Evolutionary conservation across 2,888 invertebrate genomes (phyloP), one percentile per base, ranked within the genome.

Genomic region (Xestia sexstrigata): DNA sequence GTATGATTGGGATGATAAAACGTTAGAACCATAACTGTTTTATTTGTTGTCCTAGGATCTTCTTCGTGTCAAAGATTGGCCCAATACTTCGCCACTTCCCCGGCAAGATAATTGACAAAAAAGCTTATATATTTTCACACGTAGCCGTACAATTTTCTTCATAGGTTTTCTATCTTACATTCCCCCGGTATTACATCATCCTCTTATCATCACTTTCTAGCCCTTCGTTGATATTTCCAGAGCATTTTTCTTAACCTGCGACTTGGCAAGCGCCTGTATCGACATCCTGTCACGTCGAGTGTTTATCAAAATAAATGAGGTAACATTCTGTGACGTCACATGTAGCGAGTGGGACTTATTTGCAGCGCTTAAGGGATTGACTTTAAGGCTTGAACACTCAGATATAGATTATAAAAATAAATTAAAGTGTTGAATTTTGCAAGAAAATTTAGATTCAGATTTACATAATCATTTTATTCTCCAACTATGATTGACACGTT

Each of bases 241-340:
- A 75, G 63, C 70, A 87, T 81, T 83, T 84, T 85, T 82, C 86
- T 77, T 66, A 79, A 79, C 75, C 76, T 76, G 77, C 42, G 80
- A 84, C 86, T 85, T 84, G 80, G 82, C 86, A 87, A 85, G 84
- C 83, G 82, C 76, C 69, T 85, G 85, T 91, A 91, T 92, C 90
- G 92, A 90, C 91, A 89, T 89, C 78, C 89, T 89, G 90, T 91
- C 92, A 88, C 84, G 78, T 86, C 76, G 79, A 84, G 82, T 88
- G 88, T 89, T 90, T 90, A 89, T 87, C 89, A 90, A 89, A 91
- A 90, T 90, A 91, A 88, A 87, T 88, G 84, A 85, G 74, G 79
- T 82, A 77, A 82, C 79, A 83, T 63, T 65, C 60, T 42, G 68
- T 81, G 86, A 82, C 81, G 82, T 79, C 78, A 77, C 69, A 69